Percentiles rank a stretch among this genome's conserved stretches.
phyloP scores from a whole-genome alignment of 1,140 invertebrate genomes.

The Polypedilum vanderplanki region DNA sequence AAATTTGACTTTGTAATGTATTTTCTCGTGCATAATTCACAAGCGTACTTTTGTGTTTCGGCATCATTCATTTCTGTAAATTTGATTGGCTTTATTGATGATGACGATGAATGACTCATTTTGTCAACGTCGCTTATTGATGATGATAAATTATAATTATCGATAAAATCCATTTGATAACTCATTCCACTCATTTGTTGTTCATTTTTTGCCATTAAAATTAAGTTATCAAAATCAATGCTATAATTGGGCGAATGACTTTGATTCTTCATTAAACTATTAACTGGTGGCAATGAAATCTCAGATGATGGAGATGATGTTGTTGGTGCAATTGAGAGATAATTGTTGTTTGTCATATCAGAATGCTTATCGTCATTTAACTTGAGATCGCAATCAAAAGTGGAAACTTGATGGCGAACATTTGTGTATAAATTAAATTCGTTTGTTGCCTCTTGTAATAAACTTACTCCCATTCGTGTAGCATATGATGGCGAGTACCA shows the following conservation, averaged over 20 bases:
- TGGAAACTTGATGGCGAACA: constrained; percentile 31
- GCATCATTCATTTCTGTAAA: not conserved
- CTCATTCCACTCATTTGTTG: constrained; percentile 10
- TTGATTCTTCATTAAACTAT: constrained; percentile 27
- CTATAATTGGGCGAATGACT: not conserved
- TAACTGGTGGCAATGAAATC: constrained; percentile 29
- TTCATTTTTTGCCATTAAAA: constrained; percentile 29
- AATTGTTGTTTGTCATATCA: constrained; percentile 7
- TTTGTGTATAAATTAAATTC: constrained; percentile 28
- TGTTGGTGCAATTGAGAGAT: constrained; percentile 27
- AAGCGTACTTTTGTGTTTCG: constrained; percentile 33
- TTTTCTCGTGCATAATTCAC: constrained; percentile 29
- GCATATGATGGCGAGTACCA: constrained; percentile 53
- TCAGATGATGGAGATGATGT: constrained; percentile 21
- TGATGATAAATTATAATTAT: constrained; percentile 32
- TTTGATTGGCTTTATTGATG: constrained; percentile 21
- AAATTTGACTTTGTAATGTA: constrained; percentile 29
- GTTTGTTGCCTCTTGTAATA: constrained; percentile 32
- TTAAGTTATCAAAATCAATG: constrained; percentile 17
- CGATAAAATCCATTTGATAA: constrained; percentile 26
- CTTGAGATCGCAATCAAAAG: constrained; percentile 27
- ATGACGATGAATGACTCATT: constrained; percentile 38
- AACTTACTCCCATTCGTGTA: constrained; percentile 43
- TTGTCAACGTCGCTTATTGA: constrained; percentile 36
- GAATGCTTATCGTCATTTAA: constrained; percentile 25